phyloP scores from a whole-genome alignment of 2,888 invertebrate species.

The Escarpia spicata region DNA sequence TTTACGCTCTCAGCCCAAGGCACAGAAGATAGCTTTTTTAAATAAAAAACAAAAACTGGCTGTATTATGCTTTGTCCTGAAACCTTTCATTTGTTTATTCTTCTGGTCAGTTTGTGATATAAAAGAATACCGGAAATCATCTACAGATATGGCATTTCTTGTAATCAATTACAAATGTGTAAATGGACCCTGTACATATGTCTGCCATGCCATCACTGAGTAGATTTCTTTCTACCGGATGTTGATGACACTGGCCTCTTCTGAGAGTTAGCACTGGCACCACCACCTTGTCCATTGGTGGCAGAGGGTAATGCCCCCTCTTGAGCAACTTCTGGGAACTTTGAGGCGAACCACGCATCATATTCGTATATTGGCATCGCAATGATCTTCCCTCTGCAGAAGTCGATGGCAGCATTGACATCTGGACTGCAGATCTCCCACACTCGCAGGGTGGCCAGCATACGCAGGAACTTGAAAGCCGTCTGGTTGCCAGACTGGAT shows the following conservation, averaged over 20 bases:
- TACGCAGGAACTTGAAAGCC: slow-evolving; percentile 60
- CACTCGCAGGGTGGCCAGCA: slow-evolving; percentile 56
- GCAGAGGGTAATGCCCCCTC: not conserved
- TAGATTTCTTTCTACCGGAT: not conserved
- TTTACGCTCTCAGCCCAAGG: too few species aligned
- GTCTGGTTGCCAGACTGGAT: slow-evolving; percentile 61
- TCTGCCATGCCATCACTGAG: not conserved
- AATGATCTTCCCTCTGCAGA: slow-evolving; percentile 61
- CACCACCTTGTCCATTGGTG: not conserved
- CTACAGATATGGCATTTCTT: not conserved
- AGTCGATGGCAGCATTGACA: slow-evolving; percentile 62
- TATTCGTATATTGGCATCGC: slow-evolving; percentile 63
- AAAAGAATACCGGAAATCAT: too few species aligned
- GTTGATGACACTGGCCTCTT: not conserved
- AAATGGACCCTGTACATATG: not conserved
- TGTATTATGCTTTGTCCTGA: too few species aligned
- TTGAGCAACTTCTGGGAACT: not conserved
- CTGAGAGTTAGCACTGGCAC: not conserved
- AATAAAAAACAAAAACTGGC: too few species aligned
- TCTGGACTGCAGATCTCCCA: slow-evolving; percentile 66
- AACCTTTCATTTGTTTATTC: too few species aligned
- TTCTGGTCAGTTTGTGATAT: too few species aligned
- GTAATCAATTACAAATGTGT: not conserved
- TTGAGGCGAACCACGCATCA: slow-evolving; percentile 59
- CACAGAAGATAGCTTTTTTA: too few species aligned